Base-by-base conservation (phyloP, 2,797 vertebrate species). In the Taeniopygia guttata region DNA sequence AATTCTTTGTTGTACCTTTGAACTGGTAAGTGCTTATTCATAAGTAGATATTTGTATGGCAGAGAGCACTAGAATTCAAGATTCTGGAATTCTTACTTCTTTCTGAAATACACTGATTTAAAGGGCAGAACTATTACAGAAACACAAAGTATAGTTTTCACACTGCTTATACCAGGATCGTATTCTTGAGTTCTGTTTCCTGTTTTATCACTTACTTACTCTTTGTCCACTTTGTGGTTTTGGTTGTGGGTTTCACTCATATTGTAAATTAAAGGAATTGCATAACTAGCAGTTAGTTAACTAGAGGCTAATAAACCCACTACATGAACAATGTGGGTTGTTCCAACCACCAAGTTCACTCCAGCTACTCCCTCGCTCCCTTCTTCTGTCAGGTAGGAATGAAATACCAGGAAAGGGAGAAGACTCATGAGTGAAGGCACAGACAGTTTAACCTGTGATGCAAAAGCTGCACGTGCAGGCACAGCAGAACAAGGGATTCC, bases 231-330 rank as follows among this genome's bases (percentile, higher is more conserved):
- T 43, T 54, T 34, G 22, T n/a, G 32, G 10, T 11, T 89, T 58
- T 36, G 9, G 1, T 29, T 45, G 4, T 72, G 8, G 3, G 3
- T n/a, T 78, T 81, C 58, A 94, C 81, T 94, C 79, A 59, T 83
- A 54, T 34, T 43, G 38, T 94, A 95, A 97, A 97, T 92, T 91
- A 83, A 96, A 96, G 63, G 68, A 96, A 77, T 84, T 95, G 85
- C 40, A 45, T 95, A 96, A 97, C 95, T 95, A 96, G 64, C 45
- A 93, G 45, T 76, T 95, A 92, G 94, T 94, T 93, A 87, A 93
- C 90, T 87, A 94, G 30, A 14, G 8, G 11, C 10, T 49, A 62
- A 56, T 63, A 56, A 76, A 63, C 43, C 22, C 7, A 55, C 27
- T 25, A 15, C 9, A 18, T 43, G 11, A 51, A 46, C 27, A 18